Conservation (phyloP, 2,888 invertebrate species). For the Halictus ligatus region DNA sequence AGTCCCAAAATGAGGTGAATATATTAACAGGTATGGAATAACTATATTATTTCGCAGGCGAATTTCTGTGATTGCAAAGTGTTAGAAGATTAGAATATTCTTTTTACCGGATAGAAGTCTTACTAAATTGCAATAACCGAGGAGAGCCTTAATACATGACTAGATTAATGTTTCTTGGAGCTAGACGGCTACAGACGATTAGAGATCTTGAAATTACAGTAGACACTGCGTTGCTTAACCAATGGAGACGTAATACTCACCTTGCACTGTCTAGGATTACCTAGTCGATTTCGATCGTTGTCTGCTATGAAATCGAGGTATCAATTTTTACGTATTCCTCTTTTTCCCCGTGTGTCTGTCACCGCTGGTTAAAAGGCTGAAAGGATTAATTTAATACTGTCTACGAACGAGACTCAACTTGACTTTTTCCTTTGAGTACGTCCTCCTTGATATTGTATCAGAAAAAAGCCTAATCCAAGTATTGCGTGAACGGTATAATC, state of each 20-base stretch:
- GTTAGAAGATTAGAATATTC: not conserved
- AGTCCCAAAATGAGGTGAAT: no score
- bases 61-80: not conserved
- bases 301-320: constrained; percentile 54
- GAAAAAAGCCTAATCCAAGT: not conserved
- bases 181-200: constrained; percentile 55
- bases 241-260: constrained; percentile 70
- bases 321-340: constrained; percentile 45
- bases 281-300: constrained; percentile 62
- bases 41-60: not conserved
- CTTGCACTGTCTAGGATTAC: constrained; percentile 70
- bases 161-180: constrained; percentile 49
- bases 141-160: constrained; percentile 43
- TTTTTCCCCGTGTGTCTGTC: constrained; percentile 29
- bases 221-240: constrained; percentile 65
- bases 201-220: constrained; percentile 73
- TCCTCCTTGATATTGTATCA: not conserved
- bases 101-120: constrained; percentile 18
- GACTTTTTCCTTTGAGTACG: not conserved
- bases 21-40: not conserved
- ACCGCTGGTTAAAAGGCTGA: constrained; percentile 33
- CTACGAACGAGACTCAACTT: constrained; percentile 16
- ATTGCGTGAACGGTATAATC: no score
- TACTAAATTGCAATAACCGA: constrained; percentile 42
- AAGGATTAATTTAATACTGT: constrained; percentile 40